Conservation (phyloP, 1,140 invertebrate species). For the Lepidurus couesii region DNA sequence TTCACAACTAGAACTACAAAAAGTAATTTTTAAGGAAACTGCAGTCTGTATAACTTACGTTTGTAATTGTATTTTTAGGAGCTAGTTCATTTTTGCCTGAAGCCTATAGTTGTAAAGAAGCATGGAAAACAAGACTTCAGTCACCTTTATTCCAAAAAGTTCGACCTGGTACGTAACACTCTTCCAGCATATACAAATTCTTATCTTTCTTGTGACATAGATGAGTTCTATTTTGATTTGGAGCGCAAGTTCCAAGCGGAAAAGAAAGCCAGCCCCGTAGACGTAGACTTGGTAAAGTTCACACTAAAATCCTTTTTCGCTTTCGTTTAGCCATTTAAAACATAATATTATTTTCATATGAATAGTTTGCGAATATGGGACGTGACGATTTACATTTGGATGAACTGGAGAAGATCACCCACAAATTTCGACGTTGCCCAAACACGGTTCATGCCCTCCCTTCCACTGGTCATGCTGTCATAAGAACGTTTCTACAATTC, state of each 20-base stretch:
- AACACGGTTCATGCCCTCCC: slow-evolving; percentile 62
- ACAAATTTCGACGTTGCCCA: slow-evolving; percentile 62
- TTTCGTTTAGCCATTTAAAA: not conserved
- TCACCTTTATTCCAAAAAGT: slow-evolving; percentile 57
- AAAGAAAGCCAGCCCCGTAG: slow-evolving; percentile 58
- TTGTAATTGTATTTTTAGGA: slow-evolving; percentile 17
- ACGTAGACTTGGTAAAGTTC: slow-evolving; percentile 57
- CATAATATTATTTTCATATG: not conserved
- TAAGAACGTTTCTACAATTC: slow-evolving; percentile 59
- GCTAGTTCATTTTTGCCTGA: slow-evolving; percentile 54
- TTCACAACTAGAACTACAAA: not conserved
- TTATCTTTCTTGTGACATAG: slow-evolving; percentile 33
- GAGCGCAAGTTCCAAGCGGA: slow-evolving; percentile 53
- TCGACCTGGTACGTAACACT: slow-evolving; percentile 45
- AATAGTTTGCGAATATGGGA: slow-evolving; percentile 56
- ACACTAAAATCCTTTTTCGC: too few relatives aligned
- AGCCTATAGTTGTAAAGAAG: slow-evolving; percentile 58
- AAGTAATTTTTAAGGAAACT: not conserved
- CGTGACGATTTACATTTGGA: slow-evolving; percentile 50
- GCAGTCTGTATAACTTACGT: not conserved
- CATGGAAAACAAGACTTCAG: slow-evolving; percentile 58
- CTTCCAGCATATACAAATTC: not conserved
- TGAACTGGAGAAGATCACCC: slow-evolving; percentile 61
- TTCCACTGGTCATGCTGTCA: slow-evolving; percentile 74
- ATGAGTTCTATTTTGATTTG: slow-evolving; percentile 57